Base-by-base conservation (phyloP, 1,140 invertebrate species). In the Geopemphigus sp. region DNA sequence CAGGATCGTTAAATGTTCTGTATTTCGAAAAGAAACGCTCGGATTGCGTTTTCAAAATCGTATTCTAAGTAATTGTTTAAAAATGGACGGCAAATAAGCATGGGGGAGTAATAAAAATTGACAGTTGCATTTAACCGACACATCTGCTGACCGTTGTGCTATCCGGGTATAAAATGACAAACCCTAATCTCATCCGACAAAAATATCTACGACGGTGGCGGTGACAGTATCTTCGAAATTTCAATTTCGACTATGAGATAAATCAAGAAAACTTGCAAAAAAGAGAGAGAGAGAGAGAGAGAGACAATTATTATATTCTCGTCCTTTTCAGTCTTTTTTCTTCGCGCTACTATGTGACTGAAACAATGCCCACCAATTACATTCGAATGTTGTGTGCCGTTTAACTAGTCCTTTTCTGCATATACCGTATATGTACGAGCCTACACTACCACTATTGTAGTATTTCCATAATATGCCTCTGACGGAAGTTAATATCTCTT, bases 341-440 rank as follows among this genome's bases (percentile, higher is more conserved):
- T 39, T 39, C 10, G 19, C 19, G 39, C n/a, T 45, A 39, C 32
- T 39, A 19, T 64, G 17, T 39, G 63, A 66, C 29, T 11, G 63
- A 47, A 66, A 66, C 63, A 66, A 45, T 66, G 19, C 39, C n/a
- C n/a, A 45, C n/a, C 32, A 66, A 39, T 66, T 66, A 66, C 22
- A 19, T 45, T 32, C 45, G 63, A 66, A 66, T 32, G 45, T 66
- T 66, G 63, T 45, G n/a, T 22, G 63, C 32, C 63, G 39, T 64
- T 64, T 64, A n/a, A 29, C 17, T 19, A 3, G 61, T 39, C 47
- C 32, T 15, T 22, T 10, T 14, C 32, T 11, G 3, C 19, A n/a
- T 39, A 39, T 5, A 39, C 32, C 22, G 5, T 54, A 53, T 12
- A 64, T 39, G 17, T 12, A 64, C 63, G 10, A 39, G n/a, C n/a